Evolutionary conservation across 2,113 vertebrate genomes (phyloP).

Genomic region (Lagenorhynchus albirostris): DNA sequence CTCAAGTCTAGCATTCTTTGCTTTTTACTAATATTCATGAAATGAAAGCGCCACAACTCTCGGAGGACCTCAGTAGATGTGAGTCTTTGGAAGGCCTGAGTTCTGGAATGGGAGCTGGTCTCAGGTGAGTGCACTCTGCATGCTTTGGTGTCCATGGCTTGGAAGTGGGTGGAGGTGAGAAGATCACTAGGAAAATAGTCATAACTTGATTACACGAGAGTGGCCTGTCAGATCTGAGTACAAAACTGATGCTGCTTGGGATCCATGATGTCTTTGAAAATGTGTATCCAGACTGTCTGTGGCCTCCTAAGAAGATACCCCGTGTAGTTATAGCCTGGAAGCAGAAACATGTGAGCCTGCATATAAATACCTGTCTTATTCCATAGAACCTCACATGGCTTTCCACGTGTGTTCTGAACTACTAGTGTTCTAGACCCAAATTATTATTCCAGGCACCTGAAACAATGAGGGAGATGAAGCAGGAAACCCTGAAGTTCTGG

Average conservation of each 20-base stretch:
- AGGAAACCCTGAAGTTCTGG: not conserved
- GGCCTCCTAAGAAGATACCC: not conserved
- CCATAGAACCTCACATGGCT: not conserved
- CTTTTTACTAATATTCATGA: not conserved
- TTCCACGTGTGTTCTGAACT: not conserved
- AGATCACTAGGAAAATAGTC: not conserved
- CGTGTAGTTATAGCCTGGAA: not conserved
- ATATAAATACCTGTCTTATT: not conserved
- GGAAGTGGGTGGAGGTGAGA: not conserved
- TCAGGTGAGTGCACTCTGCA: not conserved
- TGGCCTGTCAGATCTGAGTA: not conserved
- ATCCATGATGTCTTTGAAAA: not conserved
- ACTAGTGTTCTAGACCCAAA: not conserved
- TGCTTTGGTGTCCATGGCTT: not conserved
- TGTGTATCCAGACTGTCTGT: not conserved
- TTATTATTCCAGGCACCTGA: not conserved
- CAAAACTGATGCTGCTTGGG: not conserved
- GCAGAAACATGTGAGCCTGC: not conserved
- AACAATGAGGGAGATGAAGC: not conserved
- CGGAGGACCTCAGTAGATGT: not conserved
- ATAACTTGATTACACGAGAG: not conserved
- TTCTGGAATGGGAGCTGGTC: not conserved
- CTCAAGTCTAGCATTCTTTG: not conserved
- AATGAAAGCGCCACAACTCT: not conserved
- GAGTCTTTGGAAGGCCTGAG: not conserved